These are phyloP conservation scores for Cisticola juncidis DNA, from an alignment of 2,113 vertebrate species.

Conservation along the genomic window DNA sequence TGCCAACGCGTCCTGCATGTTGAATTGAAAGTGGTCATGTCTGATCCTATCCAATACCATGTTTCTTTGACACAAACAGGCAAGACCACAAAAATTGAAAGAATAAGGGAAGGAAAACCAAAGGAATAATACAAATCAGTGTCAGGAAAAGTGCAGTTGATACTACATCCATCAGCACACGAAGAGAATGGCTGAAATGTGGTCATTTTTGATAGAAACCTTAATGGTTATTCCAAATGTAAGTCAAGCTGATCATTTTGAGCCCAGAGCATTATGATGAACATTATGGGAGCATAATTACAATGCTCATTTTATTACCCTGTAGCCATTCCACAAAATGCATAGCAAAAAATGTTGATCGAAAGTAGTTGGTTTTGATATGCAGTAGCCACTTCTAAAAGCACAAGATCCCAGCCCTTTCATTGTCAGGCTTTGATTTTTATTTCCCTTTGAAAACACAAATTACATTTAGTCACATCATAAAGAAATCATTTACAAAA, in stretches of 20 bases:
- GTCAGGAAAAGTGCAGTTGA: neutral
- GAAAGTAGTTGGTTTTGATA: neutral
- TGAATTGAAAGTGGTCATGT: neutral
- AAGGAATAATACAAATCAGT: neutral
- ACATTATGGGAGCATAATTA: neutral
- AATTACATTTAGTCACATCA: neutral
- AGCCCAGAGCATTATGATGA: neutral
- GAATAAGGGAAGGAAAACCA: neutral
- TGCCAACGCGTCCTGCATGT: neutral
- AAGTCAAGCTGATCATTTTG: neutral
- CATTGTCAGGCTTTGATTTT: neutral
- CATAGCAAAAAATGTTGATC: neutral
- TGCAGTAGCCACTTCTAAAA: neutral
- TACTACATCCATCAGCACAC: neutral
- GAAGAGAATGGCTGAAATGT: neutral
- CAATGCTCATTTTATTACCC: neutral
- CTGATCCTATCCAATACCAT: accelerated
- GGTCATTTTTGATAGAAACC: neutral
- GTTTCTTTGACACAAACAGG: neutral
- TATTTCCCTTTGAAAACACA: slow-evolving; percentile 16
- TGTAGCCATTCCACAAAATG: neutral
- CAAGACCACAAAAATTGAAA: neutral
- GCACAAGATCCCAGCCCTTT: neutral
- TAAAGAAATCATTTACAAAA: slow-evolving; percentile 6
- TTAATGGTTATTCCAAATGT: neutral